A percentile compares a stretch with the other conserved stretches of the same genome.
These are phyloP conservation scores for Phalacrocorax aristotelis DNA, from an alignment of 2,113 vertebrate species.

Conservation along the genomic window DNA sequence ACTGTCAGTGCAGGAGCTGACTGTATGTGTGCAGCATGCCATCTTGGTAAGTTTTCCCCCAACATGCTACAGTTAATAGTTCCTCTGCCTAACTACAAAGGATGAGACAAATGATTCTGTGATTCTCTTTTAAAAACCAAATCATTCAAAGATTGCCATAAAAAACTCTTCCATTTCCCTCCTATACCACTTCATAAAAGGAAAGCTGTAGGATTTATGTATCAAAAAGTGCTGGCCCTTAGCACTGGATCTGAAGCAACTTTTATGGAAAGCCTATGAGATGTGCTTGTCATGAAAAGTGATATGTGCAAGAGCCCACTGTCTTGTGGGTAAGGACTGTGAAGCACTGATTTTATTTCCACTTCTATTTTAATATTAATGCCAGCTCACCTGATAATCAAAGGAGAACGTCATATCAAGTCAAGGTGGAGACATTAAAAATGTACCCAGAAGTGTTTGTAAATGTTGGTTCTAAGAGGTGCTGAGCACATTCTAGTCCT, in stretches of 20 bases:
- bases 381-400: neutral
- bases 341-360: neutral
- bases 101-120: neutral
- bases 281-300: neutral
- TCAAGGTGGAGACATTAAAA: neutral
- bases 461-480: neutral
- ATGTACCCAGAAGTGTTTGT: neutral
- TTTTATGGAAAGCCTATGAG: neutral
- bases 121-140: neutral
- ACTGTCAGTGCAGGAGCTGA: neutral
- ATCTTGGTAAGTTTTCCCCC: neutral
- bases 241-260: neutral
- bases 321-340: neutral
- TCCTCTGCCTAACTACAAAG: neutral
- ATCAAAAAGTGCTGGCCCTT: neutral
- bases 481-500: neutral
- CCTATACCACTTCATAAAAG: neutral
- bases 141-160: neutral
- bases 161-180: neutral
- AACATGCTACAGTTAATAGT: neutral
- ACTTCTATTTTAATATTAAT: neutral
- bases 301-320: neutral
- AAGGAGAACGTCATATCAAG: neutral
- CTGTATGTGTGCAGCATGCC: accelerated
- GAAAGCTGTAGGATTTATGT: neutral